Percentiles rank a stretch among this genome's conserved stretches.
phyloP scores from a whole-genome alignment of 2,888 invertebrate genomes.

The Altica lythri region DNA sequence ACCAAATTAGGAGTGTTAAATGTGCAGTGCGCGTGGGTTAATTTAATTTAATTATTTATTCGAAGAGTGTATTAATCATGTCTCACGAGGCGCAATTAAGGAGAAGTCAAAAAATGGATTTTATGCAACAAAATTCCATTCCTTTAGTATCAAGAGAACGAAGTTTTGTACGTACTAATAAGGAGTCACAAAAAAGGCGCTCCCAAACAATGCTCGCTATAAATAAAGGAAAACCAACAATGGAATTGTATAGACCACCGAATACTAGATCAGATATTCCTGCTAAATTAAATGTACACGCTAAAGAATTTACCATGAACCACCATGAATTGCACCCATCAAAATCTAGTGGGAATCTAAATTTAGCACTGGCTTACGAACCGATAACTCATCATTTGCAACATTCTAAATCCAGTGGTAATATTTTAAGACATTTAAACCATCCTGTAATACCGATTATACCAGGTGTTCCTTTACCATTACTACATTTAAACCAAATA shows the following conservation, averaged over 20 bases:
- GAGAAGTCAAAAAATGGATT: slow-evolving; percentile 58
- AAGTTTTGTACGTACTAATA: slow-evolving; percentile 70
- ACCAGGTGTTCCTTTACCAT: slow-evolving; percentile 48
- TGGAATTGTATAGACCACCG: slow-evolving; percentile 89
- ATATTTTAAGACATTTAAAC: slow-evolving; percentile 67
- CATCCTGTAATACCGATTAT: slow-evolving; percentile 49
- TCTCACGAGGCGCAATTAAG: slow-evolving; percentile 46
- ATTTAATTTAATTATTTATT: not conserved
- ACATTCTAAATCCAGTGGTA: slow-evolving; percentile 64
- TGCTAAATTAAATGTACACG: slow-evolving; percentile 80
- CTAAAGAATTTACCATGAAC: slow-evolving; percentile 88
- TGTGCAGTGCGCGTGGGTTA: slow-evolving; percentile 43
- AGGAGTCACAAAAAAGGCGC: slow-evolving; percentile 65
- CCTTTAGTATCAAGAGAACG: slow-evolving; percentile 68
- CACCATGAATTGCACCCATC: slow-evolving; percentile 62
- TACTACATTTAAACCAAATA: slow-evolving; percentile 65
- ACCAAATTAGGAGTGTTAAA: slow-evolving; percentile 34
- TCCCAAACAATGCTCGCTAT: slow-evolving; percentile 71
- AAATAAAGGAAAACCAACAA: slow-evolving; percentile 79
- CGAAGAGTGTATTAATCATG: slow-evolving; percentile 29
- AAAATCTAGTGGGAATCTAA: slow-evolving; percentile 54
- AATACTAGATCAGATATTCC: slow-evolving; percentile 57
- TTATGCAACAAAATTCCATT: slow-evolving; percentile 57
- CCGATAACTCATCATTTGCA: slow-evolving; percentile 53
- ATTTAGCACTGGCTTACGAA: slow-evolving; percentile 47